These are phyloP conservation scores for Lucilia sericata DNA, from an alignment of 1,140 invertebrate genomes.

Conservation along the genomic window DNA sequence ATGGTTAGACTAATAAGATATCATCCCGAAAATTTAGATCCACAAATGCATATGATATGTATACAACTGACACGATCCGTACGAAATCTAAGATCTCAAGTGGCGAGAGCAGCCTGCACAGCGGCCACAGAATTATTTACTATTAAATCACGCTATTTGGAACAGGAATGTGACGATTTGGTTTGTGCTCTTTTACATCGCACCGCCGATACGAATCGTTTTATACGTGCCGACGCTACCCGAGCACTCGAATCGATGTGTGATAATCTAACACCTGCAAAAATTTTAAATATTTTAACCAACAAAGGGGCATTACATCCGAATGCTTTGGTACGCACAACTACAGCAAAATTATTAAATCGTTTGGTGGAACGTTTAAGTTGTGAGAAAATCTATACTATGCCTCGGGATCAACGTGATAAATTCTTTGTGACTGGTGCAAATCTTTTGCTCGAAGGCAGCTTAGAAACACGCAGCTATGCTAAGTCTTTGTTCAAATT, in stretches of 20 bases:
- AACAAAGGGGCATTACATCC: constrained; percentile 79
- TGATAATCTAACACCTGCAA: constrained; percentile 74
- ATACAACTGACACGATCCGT: constrained; percentile 82
- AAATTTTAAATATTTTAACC: constrained; percentile 69
- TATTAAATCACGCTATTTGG: constrained; percentile 77
- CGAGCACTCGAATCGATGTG: constrained; percentile 85
- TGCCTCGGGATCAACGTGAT: constrained; percentile 83
- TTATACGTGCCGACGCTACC: constrained; percentile 88
- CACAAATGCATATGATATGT: constrained; percentile 75
- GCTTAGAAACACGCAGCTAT: constrained; percentile 83
- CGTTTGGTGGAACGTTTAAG: constrained; percentile 79
- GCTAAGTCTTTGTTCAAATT: constrained; percentile 75
- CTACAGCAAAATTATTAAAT: constrained; percentile 83
- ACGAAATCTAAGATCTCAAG: constrained; percentile 89
- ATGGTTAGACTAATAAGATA: constrained; percentile 80
- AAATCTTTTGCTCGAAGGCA: constrained; percentile 87
- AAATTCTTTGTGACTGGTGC: constrained; percentile 83
- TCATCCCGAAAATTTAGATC: constrained; percentile 75
- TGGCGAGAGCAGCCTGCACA: constrained; percentile 85
- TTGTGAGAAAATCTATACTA: constrained; percentile 77
- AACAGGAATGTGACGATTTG: constrained; percentile 90
- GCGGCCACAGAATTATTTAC: constrained; percentile 83
- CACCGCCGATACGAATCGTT: constrained; percentile 92
- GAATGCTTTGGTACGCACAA: constrained; percentile 85
- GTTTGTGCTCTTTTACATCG: constrained; percentile 83